These are phyloP conservation scores for Lamprotornis superbus DNA, from an alignment of 2,113 vertebrate species.

Conservation along the genomic window DNA sequence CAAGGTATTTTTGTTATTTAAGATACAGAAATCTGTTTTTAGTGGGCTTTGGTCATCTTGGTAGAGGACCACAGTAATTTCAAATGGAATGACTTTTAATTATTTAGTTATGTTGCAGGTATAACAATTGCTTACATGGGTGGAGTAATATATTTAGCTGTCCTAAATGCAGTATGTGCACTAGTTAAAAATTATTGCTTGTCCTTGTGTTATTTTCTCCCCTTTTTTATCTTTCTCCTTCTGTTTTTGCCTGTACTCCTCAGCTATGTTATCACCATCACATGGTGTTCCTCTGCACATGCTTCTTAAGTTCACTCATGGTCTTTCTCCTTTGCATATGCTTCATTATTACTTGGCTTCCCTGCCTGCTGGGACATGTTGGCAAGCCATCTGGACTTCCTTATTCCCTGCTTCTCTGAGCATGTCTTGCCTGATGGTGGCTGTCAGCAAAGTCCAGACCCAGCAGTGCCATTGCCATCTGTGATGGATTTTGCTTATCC, in stretches of 20 bases:
- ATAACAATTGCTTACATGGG: background rate
- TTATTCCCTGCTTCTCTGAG: background rate
- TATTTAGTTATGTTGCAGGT: background rate
- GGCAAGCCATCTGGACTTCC: slow-evolving; percentile 16
- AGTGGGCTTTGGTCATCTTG: background rate
- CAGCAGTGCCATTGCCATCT: background rate
- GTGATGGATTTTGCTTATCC: slow-evolving; percentile 1
- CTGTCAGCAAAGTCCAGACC: slow-evolving; percentile 27
- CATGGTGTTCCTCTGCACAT: background rate
- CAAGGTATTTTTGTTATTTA: background rate
- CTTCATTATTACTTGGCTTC: slow-evolving; percentile 6
- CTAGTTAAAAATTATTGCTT: background rate
- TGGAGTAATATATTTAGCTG: background rate
- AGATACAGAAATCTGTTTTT: background rate
- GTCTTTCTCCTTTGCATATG: slow-evolving; percentile 40
- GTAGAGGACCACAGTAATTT: background rate
- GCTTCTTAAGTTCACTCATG: background rate
- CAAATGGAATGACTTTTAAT: background rate
- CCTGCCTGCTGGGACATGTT: slow-evolving; percentile 5
- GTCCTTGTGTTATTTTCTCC: background rate
- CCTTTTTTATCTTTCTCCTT: background rate
- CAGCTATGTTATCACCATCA: background rate
- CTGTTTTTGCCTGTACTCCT: background rate
- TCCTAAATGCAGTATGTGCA: background rate
- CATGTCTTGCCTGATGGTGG: background rate